Evolutionary conservation across 2,113 vertebrate species (phyloP), one percentile per base, ranked within the genome.

Genomic region (Brachirus orientalis): DNA sequence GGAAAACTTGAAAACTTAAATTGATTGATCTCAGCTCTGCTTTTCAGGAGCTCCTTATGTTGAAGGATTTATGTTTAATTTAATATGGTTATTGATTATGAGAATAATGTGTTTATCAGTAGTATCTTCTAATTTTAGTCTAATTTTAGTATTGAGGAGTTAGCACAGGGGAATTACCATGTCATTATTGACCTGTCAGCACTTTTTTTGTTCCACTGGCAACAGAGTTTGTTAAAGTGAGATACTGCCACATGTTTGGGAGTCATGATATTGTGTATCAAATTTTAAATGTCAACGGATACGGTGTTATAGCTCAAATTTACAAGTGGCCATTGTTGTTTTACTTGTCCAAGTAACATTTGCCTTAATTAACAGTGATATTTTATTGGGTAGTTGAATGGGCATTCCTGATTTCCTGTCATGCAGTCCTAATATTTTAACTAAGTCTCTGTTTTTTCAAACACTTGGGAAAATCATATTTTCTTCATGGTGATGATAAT

Each of bases 401-500:
- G 18, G 0, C 38, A 8, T 45, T 45, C 0, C 28, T 46, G 0
- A n/a, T 51, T 58, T 28, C 3, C 18, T 36, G 43, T 51, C 46
- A 47, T n/a, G 1, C 11, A 72, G 33, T 10, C 41, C 47, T 22
- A 10, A 46, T 28, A 12, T 48, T 54, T 7, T 4, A 1, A 11
- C 0, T 45, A 14, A 45, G 19, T 63, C 63, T 58, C 11, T 18
- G 52, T 75, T 55, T 52, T n/a, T 10, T 55, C 28, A 55, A 68
- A 57, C 56, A 78, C 76, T 83, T 48, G 36, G 38, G 13, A 45
- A 53, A 63, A 11, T 6, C 0, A 10, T 57, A 17, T 56, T 12
- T 64, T 60, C 51, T 10, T 37, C 38, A 38, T 33, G 1, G 20
- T 72, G 51, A 63, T 17, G 59, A 17, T 71, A 83, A 71, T 76